Evolutionary conservation across 2,797 vertebrate genomes (phyloP).

Genomic region (Enteromius argenteus): DNA sequence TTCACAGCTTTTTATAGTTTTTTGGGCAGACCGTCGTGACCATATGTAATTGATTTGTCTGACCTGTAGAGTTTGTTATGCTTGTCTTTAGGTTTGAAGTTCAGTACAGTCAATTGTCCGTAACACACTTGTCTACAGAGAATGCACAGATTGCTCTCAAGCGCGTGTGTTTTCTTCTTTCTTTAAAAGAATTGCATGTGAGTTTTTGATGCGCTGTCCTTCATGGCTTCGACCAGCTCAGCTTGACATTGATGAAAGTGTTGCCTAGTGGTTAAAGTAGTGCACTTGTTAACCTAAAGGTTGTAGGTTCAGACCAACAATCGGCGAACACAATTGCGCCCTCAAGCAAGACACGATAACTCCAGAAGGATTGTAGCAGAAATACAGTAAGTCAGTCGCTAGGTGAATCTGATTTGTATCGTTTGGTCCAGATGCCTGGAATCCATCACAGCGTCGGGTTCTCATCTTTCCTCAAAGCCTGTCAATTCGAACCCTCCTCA

Average conservation of each 20-base stretch:
- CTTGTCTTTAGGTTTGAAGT: neutral
- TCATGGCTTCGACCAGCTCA: constrained; percentile 5
- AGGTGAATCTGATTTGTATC: neutral
- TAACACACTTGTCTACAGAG: neutral
- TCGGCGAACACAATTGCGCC: neutral
- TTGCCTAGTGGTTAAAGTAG: neutral
- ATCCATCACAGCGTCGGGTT: constrained; percentile 34
- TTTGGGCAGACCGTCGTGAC: neutral
- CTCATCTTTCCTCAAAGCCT: constrained; percentile 40
- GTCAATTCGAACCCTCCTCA: constrained; percentile 34
- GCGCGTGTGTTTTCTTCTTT: neutral
- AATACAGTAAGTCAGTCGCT: neutral
- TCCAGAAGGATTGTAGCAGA: neutral
- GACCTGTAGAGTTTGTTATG: neutral
- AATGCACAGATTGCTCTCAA: neutral
- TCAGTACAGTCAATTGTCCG: constrained; percentile 5
- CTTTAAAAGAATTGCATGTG: neutral
- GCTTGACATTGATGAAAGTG: neutral
- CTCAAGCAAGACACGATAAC: neutral
- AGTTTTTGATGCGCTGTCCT: neutral
- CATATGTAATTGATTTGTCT: neutral
- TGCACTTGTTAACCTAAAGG: constrained; percentile 19
- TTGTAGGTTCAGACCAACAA: constrained; percentile 17
- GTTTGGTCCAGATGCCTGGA: constrained; percentile 48
- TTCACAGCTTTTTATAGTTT: constrained; percentile 29